A percentile compares a stretch with the other conserved stretches of the same genome.
phyloP scores from a whole-genome alignment of 2,797 vertebrate genomes.

The Arrhamphus sclerolepis region DNA sequence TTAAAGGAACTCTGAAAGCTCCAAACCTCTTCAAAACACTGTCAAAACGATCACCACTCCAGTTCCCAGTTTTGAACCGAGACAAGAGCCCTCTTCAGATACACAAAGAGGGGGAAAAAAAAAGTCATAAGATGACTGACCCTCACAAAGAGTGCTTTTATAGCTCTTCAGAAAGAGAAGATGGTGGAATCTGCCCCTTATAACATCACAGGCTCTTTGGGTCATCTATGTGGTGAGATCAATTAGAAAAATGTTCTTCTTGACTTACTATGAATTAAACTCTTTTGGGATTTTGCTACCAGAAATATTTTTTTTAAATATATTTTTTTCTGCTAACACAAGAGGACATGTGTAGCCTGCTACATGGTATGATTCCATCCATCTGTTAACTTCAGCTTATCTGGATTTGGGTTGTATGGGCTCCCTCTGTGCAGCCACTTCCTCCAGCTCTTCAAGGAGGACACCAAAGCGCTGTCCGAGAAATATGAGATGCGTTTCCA shows the following conservation, averaged over 20 bases:
- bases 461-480: too few relatives aligned
- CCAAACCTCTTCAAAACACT: constrained; percentile 37
- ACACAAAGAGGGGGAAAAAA: constrained; percentile 51
- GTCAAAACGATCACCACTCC: constrained; percentile 44
- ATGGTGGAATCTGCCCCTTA: constrained; percentile 33
- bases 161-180: constrained; percentile 49
- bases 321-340: too few relatives aligned
- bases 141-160: constrained; percentile 71
- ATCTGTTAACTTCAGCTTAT: too few relatives aligned
- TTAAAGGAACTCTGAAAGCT: constrained; percentile 16
- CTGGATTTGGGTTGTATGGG: too few relatives aligned
- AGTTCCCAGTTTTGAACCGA: constrained; percentile 59
- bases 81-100: constrained; percentile 61
- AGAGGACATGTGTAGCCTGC: neutral
- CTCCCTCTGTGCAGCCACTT: too few relatives aligned
- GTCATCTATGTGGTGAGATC: constrained; percentile 26
- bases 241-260: constrained; percentile 28
- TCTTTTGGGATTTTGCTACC: neutral
- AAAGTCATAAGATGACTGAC: constrained; percentile 62
- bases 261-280: constrained; percentile 4
- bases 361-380: too few relatives aligned
- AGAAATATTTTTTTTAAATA: neutral
- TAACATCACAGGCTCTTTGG: constrained; percentile 24
- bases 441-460: too few relatives aligned
- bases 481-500: too few relatives aligned